These are phyloP conservation scores for Argynnis bischoffii DNA, from an alignment of 2,888 invertebrate genomes.

Conservation along the genomic window DNA sequence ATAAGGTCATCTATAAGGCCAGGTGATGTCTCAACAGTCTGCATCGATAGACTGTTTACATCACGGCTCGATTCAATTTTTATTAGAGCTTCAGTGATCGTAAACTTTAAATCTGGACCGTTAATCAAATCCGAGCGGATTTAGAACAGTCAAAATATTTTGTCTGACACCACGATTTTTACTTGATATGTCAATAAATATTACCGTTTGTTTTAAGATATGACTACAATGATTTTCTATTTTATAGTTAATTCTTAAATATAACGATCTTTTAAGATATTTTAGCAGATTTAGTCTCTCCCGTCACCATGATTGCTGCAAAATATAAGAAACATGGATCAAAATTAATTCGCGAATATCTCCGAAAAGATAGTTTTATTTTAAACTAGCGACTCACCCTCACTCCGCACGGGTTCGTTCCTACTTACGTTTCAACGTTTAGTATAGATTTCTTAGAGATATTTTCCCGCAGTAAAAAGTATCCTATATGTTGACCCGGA, in stretches of 20 bases:
- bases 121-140: conserved; percentile 53
- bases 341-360: too few species aligned
- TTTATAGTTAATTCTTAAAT: not conserved
- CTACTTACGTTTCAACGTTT: too few species aligned
- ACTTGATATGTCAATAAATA: conserved; percentile 16
- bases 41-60: conserved; percentile 40
- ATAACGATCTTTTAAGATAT: too few species aligned
- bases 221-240: not conserved
- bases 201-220: conserved; percentile 4
- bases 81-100: conserved; percentile 47
- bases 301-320: too few species aligned
- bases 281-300: too few species aligned
- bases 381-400: too few species aligned
- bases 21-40: conserved; percentile 11
- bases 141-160: conserved; percentile 53
- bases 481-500: too few species aligned
- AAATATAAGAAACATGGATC: too few species aligned
- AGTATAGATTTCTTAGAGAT: too few species aligned
- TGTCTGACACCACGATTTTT: conserved; percentile 42
- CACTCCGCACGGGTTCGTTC: too few species aligned
- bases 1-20: not conserved
- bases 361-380: too few species aligned
- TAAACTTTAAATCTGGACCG: conserved; percentile 52
- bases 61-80: conserved; percentile 59
- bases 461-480: too few species aligned